A percentile compares a stretch with the other conserved stretches of the same genome.
Evolutionary conservation across 1,140 invertebrate species (phyloP).

Genomic region (Popillia japonica): DNA sequence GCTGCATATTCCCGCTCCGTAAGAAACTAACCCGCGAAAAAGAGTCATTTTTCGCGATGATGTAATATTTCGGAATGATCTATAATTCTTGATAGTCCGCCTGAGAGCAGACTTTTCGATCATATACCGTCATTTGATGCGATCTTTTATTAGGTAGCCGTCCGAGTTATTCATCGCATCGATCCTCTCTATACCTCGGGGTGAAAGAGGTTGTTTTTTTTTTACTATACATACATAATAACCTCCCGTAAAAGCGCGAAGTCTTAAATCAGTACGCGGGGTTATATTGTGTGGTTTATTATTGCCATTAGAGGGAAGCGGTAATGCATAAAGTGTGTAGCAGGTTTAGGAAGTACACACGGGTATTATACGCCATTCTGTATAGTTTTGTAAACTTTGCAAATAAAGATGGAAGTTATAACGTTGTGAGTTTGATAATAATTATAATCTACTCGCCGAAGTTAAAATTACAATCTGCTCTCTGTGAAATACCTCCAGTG

Average conservation of each 20-base stretch:
- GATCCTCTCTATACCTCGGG: not conserved
- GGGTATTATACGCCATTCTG: not conserved
- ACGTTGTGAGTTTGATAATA: not conserved
- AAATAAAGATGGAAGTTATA: not conserved
- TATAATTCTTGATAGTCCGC: constrained; percentile 21
- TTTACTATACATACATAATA: not conserved
- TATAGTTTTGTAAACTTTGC: constrained; percentile 1
- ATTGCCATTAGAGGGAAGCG: constrained; percentile 17
- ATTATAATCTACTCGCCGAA: not conserved
- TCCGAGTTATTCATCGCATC: not conserved
- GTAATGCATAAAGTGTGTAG: constrained; percentile 26
- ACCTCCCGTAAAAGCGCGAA: constrained; percentile 11
- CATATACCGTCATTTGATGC: not conserved
- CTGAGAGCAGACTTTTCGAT: not conserved
- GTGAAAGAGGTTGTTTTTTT: not conserved
- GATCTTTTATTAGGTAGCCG: constrained; percentile 3
- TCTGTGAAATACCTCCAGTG: not conserved
- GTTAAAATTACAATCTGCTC: not conserved
- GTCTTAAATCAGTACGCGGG: not conserved
- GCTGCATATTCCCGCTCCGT: not conserved
- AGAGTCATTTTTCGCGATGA: constrained; percentile 1
- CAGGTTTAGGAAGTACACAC: not conserved
- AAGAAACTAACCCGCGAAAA: not conserved
- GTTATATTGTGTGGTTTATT: not conserved
- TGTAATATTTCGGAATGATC: constrained; percentile 18